Percentiles rank a stretch among this genome's conserved stretches.
Conservation (phyloP, 2,797 vertebrate species). For the Bovichtus diacanthus region DNA sequence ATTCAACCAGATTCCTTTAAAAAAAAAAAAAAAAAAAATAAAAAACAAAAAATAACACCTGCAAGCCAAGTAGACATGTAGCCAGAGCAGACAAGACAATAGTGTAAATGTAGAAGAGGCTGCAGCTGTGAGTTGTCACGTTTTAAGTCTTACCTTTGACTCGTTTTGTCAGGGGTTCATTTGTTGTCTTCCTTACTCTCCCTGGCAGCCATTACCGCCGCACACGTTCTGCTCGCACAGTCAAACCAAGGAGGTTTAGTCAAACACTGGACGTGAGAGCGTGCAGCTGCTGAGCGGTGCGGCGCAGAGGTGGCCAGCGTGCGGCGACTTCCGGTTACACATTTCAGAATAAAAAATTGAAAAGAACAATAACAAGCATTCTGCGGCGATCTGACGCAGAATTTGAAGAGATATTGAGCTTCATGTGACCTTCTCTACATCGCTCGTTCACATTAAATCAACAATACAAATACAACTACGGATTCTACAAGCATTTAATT, state of each 20-base stretch:
- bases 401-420: background rate
- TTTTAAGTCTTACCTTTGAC: constrained; percentile 59
- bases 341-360: constrained; percentile 58
- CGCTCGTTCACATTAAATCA: too few species aligned
- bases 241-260: constrained; percentile 48
- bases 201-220: constrained; percentile 83
- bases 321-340: constrained; percentile 9
- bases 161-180: constrained; percentile 70
- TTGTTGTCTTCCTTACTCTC: constrained; percentile 75
- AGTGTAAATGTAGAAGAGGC: background rate
- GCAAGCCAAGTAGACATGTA: constrained; percentile 31
- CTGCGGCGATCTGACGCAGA: too few species aligned
- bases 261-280: constrained; percentile 66
- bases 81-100: constrained; percentile 31
- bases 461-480: too few species aligned
- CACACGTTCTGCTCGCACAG: constrained; percentile 60
- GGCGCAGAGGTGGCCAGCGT: constrained; percentile 15
- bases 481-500: too few species aligned
- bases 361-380: background rate
- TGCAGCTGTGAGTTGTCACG: background rate
- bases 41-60: constrained; percentile 62
- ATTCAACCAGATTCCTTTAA: constrained; percentile 38
- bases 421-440: too few species aligned
- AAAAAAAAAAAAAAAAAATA: too few species aligned
- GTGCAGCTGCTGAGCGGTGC: constrained; percentile 63